Conservation (phyloP, 2,113 vertebrate species). For the Ctenodactylus gundi region DNA sequence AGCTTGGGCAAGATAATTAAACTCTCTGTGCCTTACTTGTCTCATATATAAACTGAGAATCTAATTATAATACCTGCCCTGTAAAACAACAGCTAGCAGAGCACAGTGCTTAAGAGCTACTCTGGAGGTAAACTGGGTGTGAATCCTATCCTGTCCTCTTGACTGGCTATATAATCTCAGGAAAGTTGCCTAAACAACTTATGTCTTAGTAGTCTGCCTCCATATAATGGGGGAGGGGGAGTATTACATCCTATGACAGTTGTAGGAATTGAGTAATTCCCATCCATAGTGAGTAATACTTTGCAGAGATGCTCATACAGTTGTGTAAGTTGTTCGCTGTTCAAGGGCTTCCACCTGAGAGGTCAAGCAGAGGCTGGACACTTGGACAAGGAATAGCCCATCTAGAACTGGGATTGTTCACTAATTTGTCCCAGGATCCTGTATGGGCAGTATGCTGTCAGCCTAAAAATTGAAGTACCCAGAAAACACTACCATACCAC, state of each 20-base stretch:
- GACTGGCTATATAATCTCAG: background rate
- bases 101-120: background rate
- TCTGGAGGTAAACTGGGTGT: background rate
- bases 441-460: background rate
- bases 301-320: background rate
- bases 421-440: background rate
- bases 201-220: background rate
- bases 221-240: background rate
- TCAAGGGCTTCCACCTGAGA: background rate
- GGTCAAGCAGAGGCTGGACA: background rate
- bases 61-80: background rate
- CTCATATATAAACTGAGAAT: background rate
- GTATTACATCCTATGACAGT: background rate
- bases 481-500: background rate
- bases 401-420: slow-evolving; percentile 45
- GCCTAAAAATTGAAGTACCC: background rate
- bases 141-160: background rate
- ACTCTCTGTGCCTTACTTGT: background rate
- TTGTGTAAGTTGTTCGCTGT: background rate
- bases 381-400: background rate
- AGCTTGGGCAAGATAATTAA: background rate
- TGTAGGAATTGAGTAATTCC: background rate
- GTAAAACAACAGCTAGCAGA: background rate
- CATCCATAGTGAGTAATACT: background rate
- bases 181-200: background rate